These are phyloP conservation scores for Drosophila atroscutellata DNA, from an alignment of 2,888 invertebrate genomes.

Conservation along the genomic window DNA sequence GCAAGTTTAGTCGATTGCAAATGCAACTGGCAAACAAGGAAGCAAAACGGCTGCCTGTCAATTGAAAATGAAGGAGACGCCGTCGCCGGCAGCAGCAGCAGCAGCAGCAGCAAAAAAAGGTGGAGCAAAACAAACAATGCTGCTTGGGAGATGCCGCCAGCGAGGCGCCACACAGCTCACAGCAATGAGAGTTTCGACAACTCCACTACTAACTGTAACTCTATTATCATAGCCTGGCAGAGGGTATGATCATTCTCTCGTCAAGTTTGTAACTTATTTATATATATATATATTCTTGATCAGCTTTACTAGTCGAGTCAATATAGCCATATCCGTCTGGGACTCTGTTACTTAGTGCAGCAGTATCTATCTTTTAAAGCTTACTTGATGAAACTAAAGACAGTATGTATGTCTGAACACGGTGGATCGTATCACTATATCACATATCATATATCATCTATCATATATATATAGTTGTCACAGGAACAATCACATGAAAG, in stretches of 20 bases:
- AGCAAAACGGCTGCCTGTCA: conserved; percentile 70
- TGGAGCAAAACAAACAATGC: conserved; percentile 45
- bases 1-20: conserved; percentile 59
- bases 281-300: background rate
- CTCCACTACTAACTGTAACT: background rate
- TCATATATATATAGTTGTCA: background rate
- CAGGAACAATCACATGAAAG: background rate
- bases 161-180: conserved; percentile 36
- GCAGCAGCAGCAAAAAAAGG: conserved; percentile 24
- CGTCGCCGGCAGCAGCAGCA: conserved; percentile 4
- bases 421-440: background rate
- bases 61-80: conserved; percentile 63
- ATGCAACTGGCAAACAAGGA: conserved; percentile 76
- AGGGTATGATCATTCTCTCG: background rate
- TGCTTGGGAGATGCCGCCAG: conserved; percentile 41
- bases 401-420: too few relatives aligned
- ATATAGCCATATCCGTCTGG: background rate
- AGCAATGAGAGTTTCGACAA: background rate
- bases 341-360: background rate
- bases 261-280: background rate
- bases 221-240: background rate
- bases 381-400: background rate
- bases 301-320: background rate
- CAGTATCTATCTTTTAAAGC: rapidly evolving
- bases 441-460: background rate